Evolutionary conservation across 2,113 vertebrate genomes (phyloP), one percentile per base, ranked within the genome.

Genomic region (Sturnus vulgaris): DNA sequence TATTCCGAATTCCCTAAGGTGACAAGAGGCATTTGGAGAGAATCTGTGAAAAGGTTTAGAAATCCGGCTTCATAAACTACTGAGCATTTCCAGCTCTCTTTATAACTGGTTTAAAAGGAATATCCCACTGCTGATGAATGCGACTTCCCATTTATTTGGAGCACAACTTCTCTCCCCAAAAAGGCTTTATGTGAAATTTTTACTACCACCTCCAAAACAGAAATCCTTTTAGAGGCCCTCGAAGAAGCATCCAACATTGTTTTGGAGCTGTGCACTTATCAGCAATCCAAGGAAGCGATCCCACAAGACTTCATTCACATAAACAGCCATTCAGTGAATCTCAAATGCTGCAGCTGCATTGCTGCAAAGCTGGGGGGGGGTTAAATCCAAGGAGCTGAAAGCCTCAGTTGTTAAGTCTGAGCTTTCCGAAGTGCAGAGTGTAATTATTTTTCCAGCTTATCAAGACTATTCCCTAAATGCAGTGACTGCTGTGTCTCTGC

Each of bases 271-370:
- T 5, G 28, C 65, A 53, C 83, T 52, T 49, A 60, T 27, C 57
- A 50, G 71, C 59, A 42, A 64, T 8, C n/a, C 65, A 10, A 93
- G 94, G 92, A 95, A 92, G 88, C 12, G 14, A 86, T 21, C 19
- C 93, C 94, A 94, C 94, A 93, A 93, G 93, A 42, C 82, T 47
- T 63, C 93, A 95, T 94, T 97, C 71, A 93, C 23, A 5, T 1
- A 5, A 82, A 27, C 39, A 55, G 73, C 64, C 93, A 40, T 77
- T 92, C 68, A 85, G 5, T 19, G 76, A 46, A 31, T 72, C 91
- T 47, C 87, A 82, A 80, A 92, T 6, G 86, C 61, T 53, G 94
- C 95, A 97, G 95, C 95, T 95, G 95, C 31, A 88, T n/a, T 25
- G 70, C 93, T 93, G 87, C 53, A 82, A 33, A 82, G 64, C 16